These are phyloP conservation scores for Psylliodes chrysocephalus DNA, from an alignment of 2,888 invertebrate species.

Conservation along the genomic window DNA sequence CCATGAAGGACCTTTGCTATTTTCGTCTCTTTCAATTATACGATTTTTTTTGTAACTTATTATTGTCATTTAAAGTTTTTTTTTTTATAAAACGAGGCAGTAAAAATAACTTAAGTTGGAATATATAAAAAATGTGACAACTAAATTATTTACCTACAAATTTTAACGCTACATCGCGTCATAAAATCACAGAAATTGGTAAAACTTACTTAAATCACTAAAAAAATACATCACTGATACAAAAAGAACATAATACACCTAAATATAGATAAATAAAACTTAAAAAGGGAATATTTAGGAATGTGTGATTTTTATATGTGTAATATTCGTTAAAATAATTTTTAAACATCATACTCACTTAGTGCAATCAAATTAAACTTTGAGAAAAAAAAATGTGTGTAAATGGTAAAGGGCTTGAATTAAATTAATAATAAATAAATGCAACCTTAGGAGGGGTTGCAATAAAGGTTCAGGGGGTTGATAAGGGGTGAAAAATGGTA, in stretches of 20 bases:
- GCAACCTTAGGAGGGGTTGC: too few species aligned
- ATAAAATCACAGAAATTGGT: conserved; percentile 46
- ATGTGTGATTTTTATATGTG: not conserved
- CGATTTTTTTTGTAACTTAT: conserved; percentile 35
- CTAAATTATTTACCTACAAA: conserved; percentile 32
- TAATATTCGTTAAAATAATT: not conserved
- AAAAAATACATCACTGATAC: conserved; percentile 18
- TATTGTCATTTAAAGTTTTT: conserved; percentile 41
- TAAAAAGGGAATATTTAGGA: not conserved
- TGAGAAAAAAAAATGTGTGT: too few species aligned
- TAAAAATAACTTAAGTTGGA: conserved; percentile 35
- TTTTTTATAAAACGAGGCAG: conserved; percentile 40
- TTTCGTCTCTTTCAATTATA: conserved; percentile 20
- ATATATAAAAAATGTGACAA: conserved; percentile 17
- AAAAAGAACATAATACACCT: conserved; percentile 4
- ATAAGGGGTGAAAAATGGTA: too few species aligned
- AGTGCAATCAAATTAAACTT: too few species aligned
- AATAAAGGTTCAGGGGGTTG: too few species aligned
- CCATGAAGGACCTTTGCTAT: conserved; percentile 12
- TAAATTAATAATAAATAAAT: too few species aligned
- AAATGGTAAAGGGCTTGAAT: too few species aligned
- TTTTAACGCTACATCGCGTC: conserved; percentile 31
- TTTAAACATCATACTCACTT: not conserved
- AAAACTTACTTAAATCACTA: conserved; percentile 30
- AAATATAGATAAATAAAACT: not conserved